A percentile compares a stretch with the other conserved stretches of the same genome.
Evolutionary conservation across 2,797 vertebrate species (phyloP).

Genomic region (Bradypus variegatus): DNA sequence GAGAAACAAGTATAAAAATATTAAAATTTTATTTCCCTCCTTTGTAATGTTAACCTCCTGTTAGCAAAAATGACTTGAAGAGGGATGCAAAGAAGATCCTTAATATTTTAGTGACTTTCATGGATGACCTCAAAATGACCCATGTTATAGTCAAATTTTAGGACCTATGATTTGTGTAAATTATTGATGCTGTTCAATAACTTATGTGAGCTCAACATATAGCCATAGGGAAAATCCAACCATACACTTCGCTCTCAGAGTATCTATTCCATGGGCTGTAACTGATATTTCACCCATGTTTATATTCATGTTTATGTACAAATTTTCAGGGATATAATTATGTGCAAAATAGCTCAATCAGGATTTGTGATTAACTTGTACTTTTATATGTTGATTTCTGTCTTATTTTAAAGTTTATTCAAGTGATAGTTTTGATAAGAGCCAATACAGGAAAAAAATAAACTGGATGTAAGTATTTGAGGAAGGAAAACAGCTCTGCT

Average conservation of each 20-base stretch:
- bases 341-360: neutral
- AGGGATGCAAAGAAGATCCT: neutral
- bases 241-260: neutral
- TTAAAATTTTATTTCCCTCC: neutral
- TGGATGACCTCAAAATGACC: neutral
- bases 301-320: neutral
- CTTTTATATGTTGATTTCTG: neutral
- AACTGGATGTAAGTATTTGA: neutral
- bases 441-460: neutral
- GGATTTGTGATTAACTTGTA: neutral
- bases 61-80: neutral
- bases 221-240: neutral
- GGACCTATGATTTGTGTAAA: neutral
- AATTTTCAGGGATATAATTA: neutral
- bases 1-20: neutral
- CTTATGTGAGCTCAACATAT: neutral
- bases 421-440: neutral
- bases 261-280: neutral
- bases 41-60: neutral
- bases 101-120: neutral
- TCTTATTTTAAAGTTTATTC: constrained; percentile 29
- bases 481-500: neutral
- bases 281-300: neutral
- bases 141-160: neutral
- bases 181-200: constrained; percentile 6